Percentiles rank a stretch among this genome's conserved stretches.
Evolutionary conservation across 2,888 invertebrate genomes (phyloP).

Genomic region (Chymomyza procnemis): DNA sequence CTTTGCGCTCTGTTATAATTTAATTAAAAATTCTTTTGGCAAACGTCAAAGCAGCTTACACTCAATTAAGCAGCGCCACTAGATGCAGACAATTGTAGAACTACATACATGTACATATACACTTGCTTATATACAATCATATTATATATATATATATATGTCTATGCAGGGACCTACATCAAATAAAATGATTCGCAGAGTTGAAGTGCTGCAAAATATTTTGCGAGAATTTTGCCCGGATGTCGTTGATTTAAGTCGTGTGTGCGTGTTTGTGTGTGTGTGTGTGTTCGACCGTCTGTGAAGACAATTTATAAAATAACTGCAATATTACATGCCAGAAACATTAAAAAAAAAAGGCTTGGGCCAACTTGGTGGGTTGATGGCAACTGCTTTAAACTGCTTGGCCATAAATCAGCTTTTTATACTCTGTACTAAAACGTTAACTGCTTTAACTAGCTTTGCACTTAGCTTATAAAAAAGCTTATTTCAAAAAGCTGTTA

Average conservation of each 20-base stretch:
- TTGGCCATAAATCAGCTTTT: not conserved
- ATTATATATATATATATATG: not conserved
- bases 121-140: not conserved
- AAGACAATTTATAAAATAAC: not conserved
- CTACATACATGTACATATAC: not conserved
- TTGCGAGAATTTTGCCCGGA: constrained; percentile 47
- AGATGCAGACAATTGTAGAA: not conserved
- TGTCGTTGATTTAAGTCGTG: not conserved
- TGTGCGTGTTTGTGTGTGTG: constrained; percentile 2
- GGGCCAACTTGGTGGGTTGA: not conserved
- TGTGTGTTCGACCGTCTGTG: not conserved
- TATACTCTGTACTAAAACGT: not conserved
- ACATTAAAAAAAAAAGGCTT: not conserved
- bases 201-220: constrained; percentile 30
- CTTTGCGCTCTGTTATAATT: constrained; percentile 41
- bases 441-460: not conserved
- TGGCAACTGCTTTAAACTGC: not conserved
- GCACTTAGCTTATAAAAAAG: not conserved
- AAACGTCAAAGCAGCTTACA: constrained; percentile 42
- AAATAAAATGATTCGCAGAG: not conserved
- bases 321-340: not conserved
- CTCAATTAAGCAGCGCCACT: constrained; percentile 31
- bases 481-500: not conserved
- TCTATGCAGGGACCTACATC: not conserved
- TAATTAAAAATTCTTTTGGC: constrained; percentile 70